phyloP scores from a whole-genome alignment of 1,140 invertebrate genomes.

The Drosophila teissieri region DNA sequence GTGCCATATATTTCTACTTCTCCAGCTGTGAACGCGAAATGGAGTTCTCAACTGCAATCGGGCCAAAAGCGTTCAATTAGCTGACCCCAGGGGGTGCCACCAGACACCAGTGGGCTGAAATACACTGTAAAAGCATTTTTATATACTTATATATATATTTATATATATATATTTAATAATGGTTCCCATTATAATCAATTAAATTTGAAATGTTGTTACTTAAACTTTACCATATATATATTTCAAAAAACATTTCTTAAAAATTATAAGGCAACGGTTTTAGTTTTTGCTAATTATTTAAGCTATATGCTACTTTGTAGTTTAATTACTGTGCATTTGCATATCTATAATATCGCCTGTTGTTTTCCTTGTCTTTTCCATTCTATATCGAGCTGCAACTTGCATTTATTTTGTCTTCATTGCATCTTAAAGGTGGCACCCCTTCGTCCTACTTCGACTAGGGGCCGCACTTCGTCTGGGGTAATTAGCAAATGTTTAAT shows the following conservation, averaged over 20 bases:
- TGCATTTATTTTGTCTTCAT: constrained; percentile 33
- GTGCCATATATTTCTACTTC: constrained; percentile 18
- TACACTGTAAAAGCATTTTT: constrained; percentile 15
- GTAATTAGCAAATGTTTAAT: constrained; percentile 81
- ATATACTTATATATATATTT: too few species aligned
- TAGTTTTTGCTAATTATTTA: too few species aligned
- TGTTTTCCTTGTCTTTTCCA: constrained; percentile 23
- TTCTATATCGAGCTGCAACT: constrained; percentile 21
- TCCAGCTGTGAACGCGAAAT: constrained; percentile 71
- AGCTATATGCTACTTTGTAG: not conserved
- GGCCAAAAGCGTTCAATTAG: constrained; percentile 66
- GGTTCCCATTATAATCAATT: too few species aligned
- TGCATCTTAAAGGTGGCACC: constrained; percentile 41
- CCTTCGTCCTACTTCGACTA: constrained; percentile 2
- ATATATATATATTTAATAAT: too few species aligned
- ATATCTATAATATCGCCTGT: constrained; percentile 7
- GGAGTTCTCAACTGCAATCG: constrained; percentile 68
- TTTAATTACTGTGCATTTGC: constrained; percentile 6
- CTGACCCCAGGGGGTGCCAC: constrained; percentile 34
- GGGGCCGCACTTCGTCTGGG: constrained; percentile 52
- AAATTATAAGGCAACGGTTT: too few species aligned
- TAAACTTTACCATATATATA: too few species aligned
- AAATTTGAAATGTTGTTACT: too few species aligned
- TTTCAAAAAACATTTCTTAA: too few species aligned
- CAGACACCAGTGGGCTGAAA: constrained; percentile 11